Evolutionary conservation across 2,113 vertebrate genomes (phyloP).

Genomic region (Setophaga kirtlandii): DNA sequence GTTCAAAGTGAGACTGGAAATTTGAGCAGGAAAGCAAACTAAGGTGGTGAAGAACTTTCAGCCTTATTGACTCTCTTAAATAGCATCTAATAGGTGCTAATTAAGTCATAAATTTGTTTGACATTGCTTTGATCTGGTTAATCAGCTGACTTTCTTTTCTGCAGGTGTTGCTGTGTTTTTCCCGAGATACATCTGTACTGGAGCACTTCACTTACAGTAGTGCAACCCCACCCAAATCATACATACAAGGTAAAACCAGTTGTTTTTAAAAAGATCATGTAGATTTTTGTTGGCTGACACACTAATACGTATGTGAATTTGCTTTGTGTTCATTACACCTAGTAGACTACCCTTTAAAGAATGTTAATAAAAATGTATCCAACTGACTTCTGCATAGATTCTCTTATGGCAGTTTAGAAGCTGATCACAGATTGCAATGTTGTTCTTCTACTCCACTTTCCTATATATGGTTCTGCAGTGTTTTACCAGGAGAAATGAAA

Average conservation of each 20-base stretch:
- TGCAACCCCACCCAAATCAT: constrained; percentile 92
- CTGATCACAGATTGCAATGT: neutral
- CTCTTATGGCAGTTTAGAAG: neutral
- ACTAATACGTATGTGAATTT: neutral
- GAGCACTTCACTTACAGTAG: constrained; percentile 93
- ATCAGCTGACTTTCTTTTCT: constrained; percentile 3
- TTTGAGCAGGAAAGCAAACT: neutral
- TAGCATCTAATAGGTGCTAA: neutral
- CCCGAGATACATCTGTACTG: constrained; percentile 90
- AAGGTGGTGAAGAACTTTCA: neutral
- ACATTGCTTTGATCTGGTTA: neutral
- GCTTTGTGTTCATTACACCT: neutral
- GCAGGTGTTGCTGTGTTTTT: constrained; percentile 96
- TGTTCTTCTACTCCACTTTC: neutral
- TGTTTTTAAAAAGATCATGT: neutral
- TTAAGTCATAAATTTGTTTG: neutral
- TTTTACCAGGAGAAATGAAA: neutral
- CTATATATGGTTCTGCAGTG: neutral
- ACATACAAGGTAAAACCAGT: constrained; percentile 84
- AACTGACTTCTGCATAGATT: neutral
- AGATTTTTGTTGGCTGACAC: neutral
- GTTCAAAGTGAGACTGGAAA: neutral
- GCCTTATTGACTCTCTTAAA: neutral
- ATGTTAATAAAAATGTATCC: neutral
- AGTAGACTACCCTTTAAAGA: neutral